Evolutionary conservation across 1,140 invertebrate species (phyloP).

Genomic region (Dreissena polymorpha): DNA sequence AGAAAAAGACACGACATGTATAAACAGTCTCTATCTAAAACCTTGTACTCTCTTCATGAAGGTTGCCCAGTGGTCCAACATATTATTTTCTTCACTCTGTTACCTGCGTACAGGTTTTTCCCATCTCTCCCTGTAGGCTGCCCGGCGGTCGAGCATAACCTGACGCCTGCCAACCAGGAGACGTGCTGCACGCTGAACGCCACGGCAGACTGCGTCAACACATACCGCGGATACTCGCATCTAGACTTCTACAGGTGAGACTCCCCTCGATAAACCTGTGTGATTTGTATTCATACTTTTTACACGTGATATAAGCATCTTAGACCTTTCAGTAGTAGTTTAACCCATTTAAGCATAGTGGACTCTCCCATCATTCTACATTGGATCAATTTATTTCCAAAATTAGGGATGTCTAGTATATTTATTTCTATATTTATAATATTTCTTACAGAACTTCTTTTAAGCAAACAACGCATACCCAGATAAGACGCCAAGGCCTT

Average conservation of each 20-base stretch:
- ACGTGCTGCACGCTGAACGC: constrained; percentile 22
- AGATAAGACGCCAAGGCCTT: neutral
- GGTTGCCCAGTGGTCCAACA: no score
- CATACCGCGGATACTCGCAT: constrained; percentile 5
- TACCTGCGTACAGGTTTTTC: neutral
- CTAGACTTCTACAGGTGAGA: neutral
- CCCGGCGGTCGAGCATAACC: constrained; percentile 1
- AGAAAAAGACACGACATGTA: no score
- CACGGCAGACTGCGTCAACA: constrained; percentile 19
- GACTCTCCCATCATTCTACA: no score
- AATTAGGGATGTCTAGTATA: no score
- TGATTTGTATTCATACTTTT: neutral
- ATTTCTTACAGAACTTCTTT: no score
- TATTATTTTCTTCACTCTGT: no score
- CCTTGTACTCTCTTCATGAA: no score
- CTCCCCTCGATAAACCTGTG: neutral
- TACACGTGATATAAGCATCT: neutral
- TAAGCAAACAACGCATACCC: no score
- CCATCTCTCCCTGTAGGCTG: neutral
- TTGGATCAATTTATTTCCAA: no score
- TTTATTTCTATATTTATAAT: no score
- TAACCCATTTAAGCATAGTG: no score
- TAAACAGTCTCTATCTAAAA: no score
- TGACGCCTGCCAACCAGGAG: neutral
- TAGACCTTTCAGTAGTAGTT: neutral